Base-by-base conservation (phyloP, 2,113 vertebrate genomes). In the Leucosticte australis region DNA sequence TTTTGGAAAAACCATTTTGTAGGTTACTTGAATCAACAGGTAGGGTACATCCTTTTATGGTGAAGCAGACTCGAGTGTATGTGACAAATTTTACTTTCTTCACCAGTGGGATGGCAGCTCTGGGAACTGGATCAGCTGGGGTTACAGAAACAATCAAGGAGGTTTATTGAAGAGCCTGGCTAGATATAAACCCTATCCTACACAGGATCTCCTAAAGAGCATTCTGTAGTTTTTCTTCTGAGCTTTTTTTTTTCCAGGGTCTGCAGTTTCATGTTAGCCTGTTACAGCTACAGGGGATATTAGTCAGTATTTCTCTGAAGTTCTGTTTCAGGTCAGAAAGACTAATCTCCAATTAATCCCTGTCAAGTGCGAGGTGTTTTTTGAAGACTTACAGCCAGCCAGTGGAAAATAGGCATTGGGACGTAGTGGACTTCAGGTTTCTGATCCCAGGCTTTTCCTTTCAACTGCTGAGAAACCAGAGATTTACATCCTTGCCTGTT, bases 41-140 rank as follows among this genome's bases (percentile, higher is more conserved):
- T 55, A 39, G 6, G 16, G 10, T 49, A 14, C 56, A 26, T 74
- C 41, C 16, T 80, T 52, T 77, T 27, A 17, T 16, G 6, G n/a
- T 0, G 2, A 77, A 13, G 37, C 19, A 37, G 19, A 37, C 26
- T 57, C 1, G 2, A 70, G 18, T 27, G 17, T 11, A 18, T 1
- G 18, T 33, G 22, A 30, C 22, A 68, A 21, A 42, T 81, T 73
- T 57, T 42, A 4, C 26, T 64, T 49, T n/a, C 10, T n/a, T 52
- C 26, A 33, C 23, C 56, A 62, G 37, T 13, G 74, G 10, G 49
- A 27, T 77, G 69, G 27, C 39, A 68, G 4, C 23, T 68, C 10
- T 39, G 67, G 53, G 44, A 31, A 62, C 46, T 0, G 55, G 37
- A 65, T 39, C 0, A 0, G 2, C 63, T 41, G 16, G 41, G 42